phyloP scores from a whole-genome alignment of 92 coral and sea anemone genomes.

The Chrysogorgia sp. region DNA sequence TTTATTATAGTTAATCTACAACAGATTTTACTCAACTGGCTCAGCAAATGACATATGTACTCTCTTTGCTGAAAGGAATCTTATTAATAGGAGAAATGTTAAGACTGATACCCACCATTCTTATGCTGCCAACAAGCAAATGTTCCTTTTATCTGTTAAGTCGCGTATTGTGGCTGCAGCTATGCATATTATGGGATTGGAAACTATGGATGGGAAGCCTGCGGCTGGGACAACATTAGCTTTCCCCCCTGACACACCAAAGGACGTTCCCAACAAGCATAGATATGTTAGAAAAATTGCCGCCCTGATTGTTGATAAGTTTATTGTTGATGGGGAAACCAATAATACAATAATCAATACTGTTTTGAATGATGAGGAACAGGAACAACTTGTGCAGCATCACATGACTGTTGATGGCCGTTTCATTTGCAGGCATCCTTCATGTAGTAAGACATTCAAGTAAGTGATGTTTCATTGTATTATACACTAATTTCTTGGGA shows the following conservation, averaged over 20 bases:
- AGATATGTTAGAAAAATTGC: conserved; percentile 30
- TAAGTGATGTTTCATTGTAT: neutral
- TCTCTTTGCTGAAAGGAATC: conserved; percentile 52
- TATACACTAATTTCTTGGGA: neutral
- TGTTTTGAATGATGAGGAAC: conserved; percentile 36
- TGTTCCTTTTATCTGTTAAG: conserved; percentile 44
- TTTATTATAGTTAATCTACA: conserved; percentile 23
- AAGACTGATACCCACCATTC: conserved; percentile 50
- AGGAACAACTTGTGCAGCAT: conserved; percentile 8
- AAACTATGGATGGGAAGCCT: conserved; percentile 25
- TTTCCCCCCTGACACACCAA: conserved; percentile 25
- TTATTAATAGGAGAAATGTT: conserved; percentile 54
- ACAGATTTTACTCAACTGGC: conserved; percentile 37
- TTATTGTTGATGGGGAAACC: conserved; percentile 30
- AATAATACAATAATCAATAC: conserved; percentile 15
- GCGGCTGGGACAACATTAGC: conserved; percentile 6
- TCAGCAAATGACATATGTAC: conserved; percentile 50
- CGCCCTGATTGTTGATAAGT: conserved; percentile 23
- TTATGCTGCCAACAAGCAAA: conserved; percentile 57
- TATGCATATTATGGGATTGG: conserved; percentile 36
- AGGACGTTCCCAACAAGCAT: conserved; percentile 17
- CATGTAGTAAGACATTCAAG: conserved; percentile 45
- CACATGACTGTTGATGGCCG: conserved; percentile 54
- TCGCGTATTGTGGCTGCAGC: conserved; percentile 48
- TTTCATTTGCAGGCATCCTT: conserved; percentile 41